These are phyloP conservation scores for Biston stratarius DNA, from an alignment of 2,888 invertebrate genomes.

Conservation along the genomic window DNA sequence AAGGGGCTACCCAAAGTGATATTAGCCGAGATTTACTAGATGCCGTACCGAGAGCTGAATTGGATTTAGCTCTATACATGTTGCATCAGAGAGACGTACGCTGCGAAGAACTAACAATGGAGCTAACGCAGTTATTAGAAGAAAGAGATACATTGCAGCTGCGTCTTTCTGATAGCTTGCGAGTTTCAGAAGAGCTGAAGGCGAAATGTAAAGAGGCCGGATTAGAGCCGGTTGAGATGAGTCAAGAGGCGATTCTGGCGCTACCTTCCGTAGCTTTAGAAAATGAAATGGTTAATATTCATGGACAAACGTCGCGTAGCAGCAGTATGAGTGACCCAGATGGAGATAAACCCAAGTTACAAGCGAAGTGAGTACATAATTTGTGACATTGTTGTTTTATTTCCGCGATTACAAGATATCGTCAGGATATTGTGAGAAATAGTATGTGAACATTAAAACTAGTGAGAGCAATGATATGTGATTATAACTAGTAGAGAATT, in stretches of 20 bases:
- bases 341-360: slow-evolving; percentile 75
- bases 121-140: slow-evolving; percentile 93
- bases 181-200: slow-evolving; percentile 88
- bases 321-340: slow-evolving; percentile 78
- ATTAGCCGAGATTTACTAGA: slow-evolving; percentile 69
- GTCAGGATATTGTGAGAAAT: neutral
- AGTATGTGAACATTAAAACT: too few species aligned
- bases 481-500: neutral
- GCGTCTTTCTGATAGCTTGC: slow-evolving; percentile 92
- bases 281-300: slow-evolving; percentile 72
- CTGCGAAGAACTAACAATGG: slow-evolving; percentile 94
- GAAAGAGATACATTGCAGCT: slow-evolving; percentile 95
- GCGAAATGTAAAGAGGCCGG: slow-evolving; percentile 60
- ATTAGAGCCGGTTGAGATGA: slow-evolving; percentile 60
- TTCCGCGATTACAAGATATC: neutral
- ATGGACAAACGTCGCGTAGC: slow-evolving; percentile 72
- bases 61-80: slow-evolving; percentile 94
- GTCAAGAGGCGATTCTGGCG: slow-evolving; percentile 65
- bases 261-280: slow-evolving; percentile 65
- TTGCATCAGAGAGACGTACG: slow-evolving; percentile 94
- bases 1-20: slow-evolving; percentile 46
- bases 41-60: slow-evolving; percentile 87
- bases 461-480: neutral
- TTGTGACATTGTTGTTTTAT: neutral
- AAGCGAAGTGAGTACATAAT: slow-evolving; percentile 75